Percentiles rank a stretch among this genome's conserved stretches.
These are phyloP conservation scores for Lates calcarifer DNA, from an alignment of 2,113 vertebrate species.

Conservation along the genomic window DNA sequence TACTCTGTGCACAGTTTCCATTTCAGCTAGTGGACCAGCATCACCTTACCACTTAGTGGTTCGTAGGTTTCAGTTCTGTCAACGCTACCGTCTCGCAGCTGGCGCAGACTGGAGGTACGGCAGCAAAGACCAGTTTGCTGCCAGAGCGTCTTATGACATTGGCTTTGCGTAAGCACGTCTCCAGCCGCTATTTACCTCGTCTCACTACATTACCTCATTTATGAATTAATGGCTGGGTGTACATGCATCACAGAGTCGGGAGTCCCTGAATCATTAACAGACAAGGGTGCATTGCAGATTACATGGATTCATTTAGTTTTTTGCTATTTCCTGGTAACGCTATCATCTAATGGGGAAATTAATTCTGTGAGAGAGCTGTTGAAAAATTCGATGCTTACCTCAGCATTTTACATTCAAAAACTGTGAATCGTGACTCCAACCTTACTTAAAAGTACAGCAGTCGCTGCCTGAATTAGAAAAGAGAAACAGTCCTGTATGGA, in stretches of 20 bases:
- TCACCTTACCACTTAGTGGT: constrained; percentile 77
- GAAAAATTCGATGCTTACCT: background rate
- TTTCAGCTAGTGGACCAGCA: constrained; percentile 63
- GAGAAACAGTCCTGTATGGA: background rate
- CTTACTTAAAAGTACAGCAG: background rate
- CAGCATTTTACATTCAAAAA: constrained; percentile 7
- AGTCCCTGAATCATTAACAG: constrained; percentile 45
- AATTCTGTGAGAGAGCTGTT: constrained; percentile 2
- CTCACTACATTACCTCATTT: constrained; percentile 53
- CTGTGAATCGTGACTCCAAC: background rate
- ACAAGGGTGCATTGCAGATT: constrained; percentile 23
- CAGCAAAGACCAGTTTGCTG: constrained; percentile 18
- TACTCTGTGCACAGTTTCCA: constrained; percentile 77
- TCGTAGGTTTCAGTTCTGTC: constrained; percentile 55
- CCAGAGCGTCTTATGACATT: constrained; percentile 28
- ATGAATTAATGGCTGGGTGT: constrained; percentile 36
- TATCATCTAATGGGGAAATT: constrained; percentile 8
- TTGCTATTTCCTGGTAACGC: background rate
- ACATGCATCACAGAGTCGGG: background rate
- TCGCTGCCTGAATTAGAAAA: constrained; percentile 13
- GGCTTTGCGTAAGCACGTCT: constrained; percentile 30
- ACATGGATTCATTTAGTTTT: constrained; percentile 8
- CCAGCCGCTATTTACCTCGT: constrained; percentile 43
- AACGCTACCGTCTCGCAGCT: constrained; percentile 46
- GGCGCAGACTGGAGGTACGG: constrained; percentile 23